Base-by-base conservation (phyloP, 2,797 vertebrate species). In the Premnoplex brunnescens region DNA sequence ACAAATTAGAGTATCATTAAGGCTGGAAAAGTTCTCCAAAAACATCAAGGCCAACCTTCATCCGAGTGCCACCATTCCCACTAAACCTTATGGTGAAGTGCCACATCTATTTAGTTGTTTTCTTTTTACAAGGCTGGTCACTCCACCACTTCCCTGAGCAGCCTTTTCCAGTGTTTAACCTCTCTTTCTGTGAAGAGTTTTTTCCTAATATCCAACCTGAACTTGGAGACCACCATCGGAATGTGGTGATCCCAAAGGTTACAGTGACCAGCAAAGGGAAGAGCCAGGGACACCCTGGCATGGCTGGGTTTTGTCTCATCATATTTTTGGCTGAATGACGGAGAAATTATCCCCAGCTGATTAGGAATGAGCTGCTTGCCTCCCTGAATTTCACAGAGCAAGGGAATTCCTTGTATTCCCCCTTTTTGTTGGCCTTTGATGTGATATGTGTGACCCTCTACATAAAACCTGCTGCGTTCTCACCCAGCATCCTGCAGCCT, bases 351-450 rank as follows among this genome's bases (percentile, higher is more conserved):
- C 22, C 9, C 20, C 49, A 62, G 23, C 6, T 58, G n/a, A 23
- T 17, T 26, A 75, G 39, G 34, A 60, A 48, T 55, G 4, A 46
- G 23, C 19, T 84, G 9, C 10, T 78, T 64, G 19, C 19, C 18
- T 64, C 41, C 17, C 30, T 77, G 69, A 85, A 89, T 39, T 80
- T 75, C 36, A 32, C 13, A 54, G 13, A 41, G 44, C 56, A 36
- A 64, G 15, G 22, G 44, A 55, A 85, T 21, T 0, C 3, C 5
- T 52, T 44, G 2, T 8, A 7, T 39, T 12, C 4, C 2, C 4
- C 3, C 12, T 39, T 77, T 77, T 26, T 75, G 5, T 32, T 72
- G 58, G 17, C 2, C 6, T 80, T 83, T 73, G 8, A 23, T 48
- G 23, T 8, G 20, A 12, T 23, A 9, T 4, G 0, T 34, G 52